Evolutionary conservation across 1,140 invertebrate species (phyloP).

Genomic region (Coptotermes formosanus): DNA sequence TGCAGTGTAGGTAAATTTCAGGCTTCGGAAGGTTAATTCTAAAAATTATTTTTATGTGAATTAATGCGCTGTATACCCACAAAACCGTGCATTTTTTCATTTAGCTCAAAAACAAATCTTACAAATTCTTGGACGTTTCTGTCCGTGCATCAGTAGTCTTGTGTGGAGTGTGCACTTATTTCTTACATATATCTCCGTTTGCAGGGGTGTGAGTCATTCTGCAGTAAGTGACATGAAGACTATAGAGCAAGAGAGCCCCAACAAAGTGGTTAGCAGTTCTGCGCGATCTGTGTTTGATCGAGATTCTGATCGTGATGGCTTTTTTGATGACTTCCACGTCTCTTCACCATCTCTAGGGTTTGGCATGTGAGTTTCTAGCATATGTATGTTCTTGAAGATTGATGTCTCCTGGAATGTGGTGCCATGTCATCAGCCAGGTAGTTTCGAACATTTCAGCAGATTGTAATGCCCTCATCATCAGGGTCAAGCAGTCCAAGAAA

Average conservation of each 20-base stretch:
- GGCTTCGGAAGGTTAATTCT: no score
- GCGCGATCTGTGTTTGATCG: conserved; percentile 41
- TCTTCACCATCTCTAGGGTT: conserved; percentile 30
- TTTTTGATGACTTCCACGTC: conserved; percentile 48
- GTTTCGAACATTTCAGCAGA: no score
- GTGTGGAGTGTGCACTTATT: no score
- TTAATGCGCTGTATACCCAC: no score
- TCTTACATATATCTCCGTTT: conserved; percentile 35
- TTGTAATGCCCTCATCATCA: no score
- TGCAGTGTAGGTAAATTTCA: no score
- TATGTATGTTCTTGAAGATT: neutral
- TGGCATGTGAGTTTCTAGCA: conserved; percentile 33
- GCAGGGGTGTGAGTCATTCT: conserved; percentile 84
- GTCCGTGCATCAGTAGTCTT: no score
- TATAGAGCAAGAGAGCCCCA: conserved; percentile 78
- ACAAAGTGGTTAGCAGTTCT: neutral
- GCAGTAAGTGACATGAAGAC: conserved; percentile 89
- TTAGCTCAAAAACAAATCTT: neutral
- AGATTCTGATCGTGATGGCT: conserved; percentile 45
- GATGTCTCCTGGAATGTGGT: no score
- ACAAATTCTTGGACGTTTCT: neutral
- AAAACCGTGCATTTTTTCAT: no score
- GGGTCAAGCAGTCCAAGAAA: no score
- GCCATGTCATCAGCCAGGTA: no score
- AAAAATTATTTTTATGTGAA: no score